A percentile compares a stretch with the other conserved stretches of the same genome.
Evolutionary conservation across 2,113 vertebrate species (phyloP).

Genomic region (Geococcyx californianus): DNA sequence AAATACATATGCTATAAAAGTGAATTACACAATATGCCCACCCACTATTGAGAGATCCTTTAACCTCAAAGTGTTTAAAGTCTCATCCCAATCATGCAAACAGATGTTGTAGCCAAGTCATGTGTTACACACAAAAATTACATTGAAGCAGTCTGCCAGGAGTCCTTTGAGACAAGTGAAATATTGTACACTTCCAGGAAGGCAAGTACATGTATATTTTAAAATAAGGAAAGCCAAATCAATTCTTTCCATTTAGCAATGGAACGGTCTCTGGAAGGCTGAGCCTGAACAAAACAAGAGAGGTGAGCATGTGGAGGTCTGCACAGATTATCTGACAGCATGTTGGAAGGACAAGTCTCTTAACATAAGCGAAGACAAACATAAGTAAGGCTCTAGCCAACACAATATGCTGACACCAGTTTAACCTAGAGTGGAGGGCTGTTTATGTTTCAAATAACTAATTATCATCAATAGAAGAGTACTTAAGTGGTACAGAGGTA

Average conservation of each 20-base stretch:
- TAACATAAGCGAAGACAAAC: background rate
- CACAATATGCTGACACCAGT: background rate
- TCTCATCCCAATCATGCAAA: background rate
- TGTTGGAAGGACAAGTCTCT: background rate
- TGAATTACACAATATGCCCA: slow-evolving; percentile 54
- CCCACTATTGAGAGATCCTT: slow-evolving; percentile 40
- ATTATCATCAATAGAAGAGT: background rate
- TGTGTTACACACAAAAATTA: slow-evolving; percentile 46
- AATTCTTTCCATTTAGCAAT: slow-evolving; percentile 53
- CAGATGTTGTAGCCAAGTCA: slow-evolving; percentile 28
- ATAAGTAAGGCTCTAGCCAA: background rate
- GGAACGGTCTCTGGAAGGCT: background rate
- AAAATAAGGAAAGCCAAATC: slow-evolving; percentile 45
- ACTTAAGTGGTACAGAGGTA: background rate
- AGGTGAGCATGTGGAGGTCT: background rate
- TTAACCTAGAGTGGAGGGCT: background rate
- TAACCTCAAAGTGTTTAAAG: slow-evolving; percentile 54
- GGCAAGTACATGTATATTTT: slow-evolving; percentile 35
- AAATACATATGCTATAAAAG: background rate
- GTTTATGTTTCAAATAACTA: slow-evolving; percentile 20
- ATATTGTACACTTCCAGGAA: slow-evolving; percentile 54
- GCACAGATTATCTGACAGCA: background rate
- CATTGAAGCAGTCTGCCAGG: slow-evolving; percentile 17
- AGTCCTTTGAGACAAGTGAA: slow-evolving; percentile 51
- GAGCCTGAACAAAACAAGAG: background rate